These are phyloP conservation scores for Leptatherina wallacei DNA, from an alignment of 2,797 vertebrate species.

Conservation along the genomic window DNA sequence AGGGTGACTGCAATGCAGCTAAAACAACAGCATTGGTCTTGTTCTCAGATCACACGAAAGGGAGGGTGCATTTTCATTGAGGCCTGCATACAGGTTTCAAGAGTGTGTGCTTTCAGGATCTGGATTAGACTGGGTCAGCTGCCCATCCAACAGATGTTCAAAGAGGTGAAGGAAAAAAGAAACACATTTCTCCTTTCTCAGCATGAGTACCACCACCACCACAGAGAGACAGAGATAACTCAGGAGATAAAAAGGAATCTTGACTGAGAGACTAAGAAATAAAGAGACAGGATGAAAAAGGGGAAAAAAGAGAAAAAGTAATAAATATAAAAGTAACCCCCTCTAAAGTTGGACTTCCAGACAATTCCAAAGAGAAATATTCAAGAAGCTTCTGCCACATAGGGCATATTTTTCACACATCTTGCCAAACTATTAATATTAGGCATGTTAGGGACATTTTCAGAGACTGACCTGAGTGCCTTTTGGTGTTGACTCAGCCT, in stretches of 20 bases:
- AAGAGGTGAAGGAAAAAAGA: constrained; percentile 22
- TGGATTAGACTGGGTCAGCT: constrained; percentile 26
- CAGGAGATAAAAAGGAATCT: constrained; percentile 34
- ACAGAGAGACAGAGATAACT: constrained; percentile 38
- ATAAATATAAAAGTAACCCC: background rate
- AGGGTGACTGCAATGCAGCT: constrained; percentile 81
- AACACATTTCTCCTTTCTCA: constrained; percentile 39
- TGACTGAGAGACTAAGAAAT: constrained; percentile 19
- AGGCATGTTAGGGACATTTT: constrained; percentile 23
- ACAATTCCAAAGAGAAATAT: constrained; percentile 30
- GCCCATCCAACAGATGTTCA: constrained; percentile 50
- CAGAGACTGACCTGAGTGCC: constrained; percentile 16
- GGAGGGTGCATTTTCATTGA: constrained; percentile 55
- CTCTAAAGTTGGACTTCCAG: constrained; percentile 16
- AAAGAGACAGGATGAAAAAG: constrained; percentile 4
- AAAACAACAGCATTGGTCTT: constrained; percentile 60
- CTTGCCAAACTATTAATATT: background rate
- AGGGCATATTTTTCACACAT: constrained; percentile 9
- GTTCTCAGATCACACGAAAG: constrained; percentile 45
- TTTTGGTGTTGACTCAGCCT: constrained; percentile 21
- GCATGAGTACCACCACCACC: constrained; percentile 27
- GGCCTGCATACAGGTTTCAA: constrained; percentile 40
- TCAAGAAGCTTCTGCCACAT: constrained; percentile 12
- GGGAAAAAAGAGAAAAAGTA: constrained; percentile 1
- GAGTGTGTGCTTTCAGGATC: constrained; percentile 42